Evolutionary conservation across 2,113 vertebrate genomes (phyloP).

Genomic region (Ageneiosus marmoratus): DNA sequence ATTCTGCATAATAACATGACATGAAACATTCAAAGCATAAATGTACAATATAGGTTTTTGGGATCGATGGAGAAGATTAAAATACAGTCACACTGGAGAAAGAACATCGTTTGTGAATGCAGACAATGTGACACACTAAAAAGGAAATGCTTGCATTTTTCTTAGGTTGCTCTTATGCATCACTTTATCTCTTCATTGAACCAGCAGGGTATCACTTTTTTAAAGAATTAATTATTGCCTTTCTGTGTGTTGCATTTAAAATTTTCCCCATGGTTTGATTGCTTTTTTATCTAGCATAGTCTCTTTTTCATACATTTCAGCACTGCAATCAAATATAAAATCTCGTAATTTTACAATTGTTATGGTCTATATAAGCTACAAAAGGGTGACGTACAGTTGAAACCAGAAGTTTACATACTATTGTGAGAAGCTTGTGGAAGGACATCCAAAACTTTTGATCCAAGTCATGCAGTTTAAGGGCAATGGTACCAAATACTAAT

Average conservation of each 20-base stretch:
- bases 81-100: background rate
- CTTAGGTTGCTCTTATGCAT: background rate
- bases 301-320: background rate
- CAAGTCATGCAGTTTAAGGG: too few relatives aligned
- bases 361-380: background rate
- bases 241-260: background rate
- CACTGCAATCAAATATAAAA: background rate
- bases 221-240: background rate
- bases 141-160: background rate
- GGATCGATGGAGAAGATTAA: background rate
- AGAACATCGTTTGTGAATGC: background rate
- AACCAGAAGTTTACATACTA: too few relatives aligned
- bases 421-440: too few relatives aligned
- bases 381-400: too few relatives aligned
- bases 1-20: background rate
- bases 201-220: background rate
- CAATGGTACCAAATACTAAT: too few relatives aligned
- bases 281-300: background rate
- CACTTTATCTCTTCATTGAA: background rate
- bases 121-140: background rate
- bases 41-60: background rate
- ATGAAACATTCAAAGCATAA: background rate
- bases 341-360: background rate
- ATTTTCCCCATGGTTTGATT: background rate
- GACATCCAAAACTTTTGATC: too few relatives aligned